Evolutionary conservation across 2,888 invertebrate genomes (phyloP), one percentile per base, ranked within the genome.

Genomic region (Eristalis arbustorum): DNA sequence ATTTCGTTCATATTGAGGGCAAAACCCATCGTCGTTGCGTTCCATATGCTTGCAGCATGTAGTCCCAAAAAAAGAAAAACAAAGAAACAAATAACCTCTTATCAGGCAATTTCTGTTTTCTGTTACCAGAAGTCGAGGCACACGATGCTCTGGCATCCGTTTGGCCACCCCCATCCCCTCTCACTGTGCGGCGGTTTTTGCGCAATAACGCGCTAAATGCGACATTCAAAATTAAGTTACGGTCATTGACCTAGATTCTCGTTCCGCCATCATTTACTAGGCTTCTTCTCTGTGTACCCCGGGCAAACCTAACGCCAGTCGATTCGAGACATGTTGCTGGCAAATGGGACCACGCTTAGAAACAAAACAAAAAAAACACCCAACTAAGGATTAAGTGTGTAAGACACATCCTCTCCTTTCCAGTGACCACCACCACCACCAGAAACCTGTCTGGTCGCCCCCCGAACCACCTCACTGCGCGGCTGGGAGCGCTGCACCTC

Each of bases 171-270:
- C 31, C 11, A 25, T 3, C 25, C 3, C 28, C 31, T n/a, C 56
- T 57, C 10, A 59, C 66, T 74, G 42, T 72, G n/a, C n/a, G 18
- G 49, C 8, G 18, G 49, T 49, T 49, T 72, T 87, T 87, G 83
- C 87, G 87, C 83, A 87, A 79, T 75, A 87, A 87, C 83, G 74
- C 72, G 78, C 75, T 67, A 79, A 87, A 83, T 87, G 87, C 74
- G 78, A 78, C 83, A 79, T 83, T 87, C 74, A 79, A 83, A 87
- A 87, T 79, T 63, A 63, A 81, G 77, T 89, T 91, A 89, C 89
- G 90, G 91, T 91, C 91, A 89, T 91, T 91, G 91, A 91, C 91
- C 91, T 88, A 91, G 89, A 90, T 91, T 89, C 76, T 11, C 73
- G 76, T 79, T 79, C 78, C 74, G 66, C 42, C 71, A 78, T 67